Conservation (phyloP, 2,113 vertebrate genomes). For the Salvelinus fontinalis region DNA sequence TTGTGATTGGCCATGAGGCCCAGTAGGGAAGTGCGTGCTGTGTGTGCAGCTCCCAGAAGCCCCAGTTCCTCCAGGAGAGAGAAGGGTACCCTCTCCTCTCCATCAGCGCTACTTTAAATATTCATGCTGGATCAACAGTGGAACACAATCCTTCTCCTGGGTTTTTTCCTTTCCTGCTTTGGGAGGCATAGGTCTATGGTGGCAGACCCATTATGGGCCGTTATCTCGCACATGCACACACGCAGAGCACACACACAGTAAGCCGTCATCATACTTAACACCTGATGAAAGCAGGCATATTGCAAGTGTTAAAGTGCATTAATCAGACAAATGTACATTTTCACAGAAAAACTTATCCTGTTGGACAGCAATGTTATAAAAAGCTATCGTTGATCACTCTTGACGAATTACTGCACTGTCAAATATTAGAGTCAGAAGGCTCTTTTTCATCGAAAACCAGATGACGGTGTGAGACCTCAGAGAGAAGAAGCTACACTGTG, state of each 20-base stretch:
- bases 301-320: background rate
- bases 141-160: background rate
- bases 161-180: background rate
- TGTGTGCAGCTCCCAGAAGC: background rate
- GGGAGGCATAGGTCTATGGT: background rate
- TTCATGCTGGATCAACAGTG: background rate
- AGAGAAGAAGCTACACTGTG: background rate
- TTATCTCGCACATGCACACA: background rate
- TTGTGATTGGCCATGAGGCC: background rate
- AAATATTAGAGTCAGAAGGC: background rate
- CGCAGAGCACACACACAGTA: background rate
- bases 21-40: background rate
- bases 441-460: background rate
- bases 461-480: background rate
- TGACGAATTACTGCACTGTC: background rate
- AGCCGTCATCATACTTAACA: background rate
- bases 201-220: background rate
- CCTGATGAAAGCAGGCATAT: background rate
- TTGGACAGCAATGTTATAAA: background rate
- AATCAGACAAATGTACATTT: too few species aligned
- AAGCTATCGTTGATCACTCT: background rate
- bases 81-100: background rate
- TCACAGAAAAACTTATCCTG: too few species aligned
- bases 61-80: background rate
- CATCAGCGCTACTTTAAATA: constrained; percentile 4